A percentile compares a stretch with the other conserved stretches of the same genome.
Conservation (phyloP, 2,888 invertebrate species). For the Drosophila seclusa region DNA sequence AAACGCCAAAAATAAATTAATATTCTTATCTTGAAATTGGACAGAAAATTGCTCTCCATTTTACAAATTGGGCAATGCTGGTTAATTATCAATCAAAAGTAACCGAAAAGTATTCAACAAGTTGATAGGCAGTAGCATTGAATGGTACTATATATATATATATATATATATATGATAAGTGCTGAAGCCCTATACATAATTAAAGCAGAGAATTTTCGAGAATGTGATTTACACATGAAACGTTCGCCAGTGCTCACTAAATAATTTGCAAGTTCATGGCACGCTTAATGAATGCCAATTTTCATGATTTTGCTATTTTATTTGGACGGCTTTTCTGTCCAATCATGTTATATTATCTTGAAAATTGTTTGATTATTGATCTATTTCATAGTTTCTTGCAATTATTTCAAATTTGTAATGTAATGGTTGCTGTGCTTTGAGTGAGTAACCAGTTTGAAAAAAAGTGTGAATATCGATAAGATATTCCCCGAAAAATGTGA, state of each 20-base stretch:
- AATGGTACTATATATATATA: constrained; percentile 21
- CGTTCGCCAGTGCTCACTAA: constrained; percentile 17
- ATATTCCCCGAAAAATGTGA: constrained; percentile 53
- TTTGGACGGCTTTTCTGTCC: constrained; percentile 38
- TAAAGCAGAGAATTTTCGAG: constrained; percentile 42
- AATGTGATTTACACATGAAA: constrained; percentile 22
- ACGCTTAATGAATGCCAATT: constrained; percentile 55
- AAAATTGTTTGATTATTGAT: constrained; percentile 5
- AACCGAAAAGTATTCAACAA: constrained; percentile 33
- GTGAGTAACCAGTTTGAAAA: constrained; percentile 44
- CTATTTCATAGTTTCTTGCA: constrained; percentile 62
- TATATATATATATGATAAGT: constrained; percentile 11
- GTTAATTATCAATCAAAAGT: constrained; percentile 66
- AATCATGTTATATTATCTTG: constrained; percentile 29
- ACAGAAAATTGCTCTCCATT: constrained; percentile 2
- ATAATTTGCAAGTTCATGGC: constrained; percentile 48
- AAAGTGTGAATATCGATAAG: constrained; percentile 30
- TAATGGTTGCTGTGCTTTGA: constrained; percentile 5
- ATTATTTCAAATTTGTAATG: constrained; percentile 37
- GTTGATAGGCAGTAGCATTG: constrained; percentile 24
- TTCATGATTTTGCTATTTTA: constrained; percentile 51
- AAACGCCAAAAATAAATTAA: constrained; percentile 30
- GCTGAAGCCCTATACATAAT: not conserved
- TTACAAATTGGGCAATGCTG: constrained; percentile 17
- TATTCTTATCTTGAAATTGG: constrained; percentile 37